Percentiles rank a stretch among this genome's conserved stretches.
Evolutionary conservation across 2,888 invertebrate species (phyloP).

Genomic region (Xestobium rufovillosum): DNA sequence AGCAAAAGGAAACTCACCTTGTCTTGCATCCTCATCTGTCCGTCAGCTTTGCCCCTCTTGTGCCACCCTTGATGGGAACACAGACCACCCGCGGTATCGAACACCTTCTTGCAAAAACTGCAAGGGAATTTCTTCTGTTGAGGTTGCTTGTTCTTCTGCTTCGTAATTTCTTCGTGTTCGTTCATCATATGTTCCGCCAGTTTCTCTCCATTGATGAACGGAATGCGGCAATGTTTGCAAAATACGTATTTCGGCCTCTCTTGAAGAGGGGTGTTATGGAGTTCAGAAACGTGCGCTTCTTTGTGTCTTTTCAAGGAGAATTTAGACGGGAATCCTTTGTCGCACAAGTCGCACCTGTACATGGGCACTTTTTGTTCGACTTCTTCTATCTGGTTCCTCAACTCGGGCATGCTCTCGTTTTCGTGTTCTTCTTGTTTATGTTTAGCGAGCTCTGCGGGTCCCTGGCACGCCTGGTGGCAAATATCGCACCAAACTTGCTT

Average conservation of each 20-base stretch:
- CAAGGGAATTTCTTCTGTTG: slow-evolving; percentile 44
- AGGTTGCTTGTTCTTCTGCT: slow-evolving; percentile 18
- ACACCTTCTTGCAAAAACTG: slow-evolving; percentile 55
- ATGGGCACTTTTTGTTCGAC: slow-evolving; percentile 25
- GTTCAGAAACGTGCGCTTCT: slow-evolving; percentile 30
- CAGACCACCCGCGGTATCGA: slow-evolving; percentile 52
- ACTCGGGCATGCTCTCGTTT: slow-evolving; percentile 24
- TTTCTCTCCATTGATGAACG: slow-evolving; percentile 27
- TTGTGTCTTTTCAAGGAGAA: slow-evolving; percentile 41
- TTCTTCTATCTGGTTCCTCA: slow-evolving; percentile 21
- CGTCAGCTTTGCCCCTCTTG: slow-evolving; percentile 44
- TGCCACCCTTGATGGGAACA: slow-evolving; percentile 57
- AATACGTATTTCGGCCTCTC: slow-evolving; percentile 22
- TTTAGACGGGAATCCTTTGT: slow-evolving; percentile 40
- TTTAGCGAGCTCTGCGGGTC: slow-evolving; percentile 47
- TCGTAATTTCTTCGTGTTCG: slow-evolving; percentile 30
- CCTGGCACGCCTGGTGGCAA: slow-evolving; percentile 55
- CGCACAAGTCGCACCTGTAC: slow-evolving; percentile 42
- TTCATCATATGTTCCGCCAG: slow-evolving; percentile 36
- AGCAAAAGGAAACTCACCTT: too few relatives aligned
- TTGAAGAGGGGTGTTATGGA: slow-evolving; percentile 3
- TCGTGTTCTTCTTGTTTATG: slow-evolving; percentile 48
- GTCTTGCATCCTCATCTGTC: slow-evolving; percentile 19
- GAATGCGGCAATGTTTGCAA: slow-evolving; percentile 38
- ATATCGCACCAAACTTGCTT: slow-evolving; percentile 52